Evolutionary conservation across 2,797 vertebrate species (phyloP).

Genomic region (Phataginus tetradactyla): DNA sequence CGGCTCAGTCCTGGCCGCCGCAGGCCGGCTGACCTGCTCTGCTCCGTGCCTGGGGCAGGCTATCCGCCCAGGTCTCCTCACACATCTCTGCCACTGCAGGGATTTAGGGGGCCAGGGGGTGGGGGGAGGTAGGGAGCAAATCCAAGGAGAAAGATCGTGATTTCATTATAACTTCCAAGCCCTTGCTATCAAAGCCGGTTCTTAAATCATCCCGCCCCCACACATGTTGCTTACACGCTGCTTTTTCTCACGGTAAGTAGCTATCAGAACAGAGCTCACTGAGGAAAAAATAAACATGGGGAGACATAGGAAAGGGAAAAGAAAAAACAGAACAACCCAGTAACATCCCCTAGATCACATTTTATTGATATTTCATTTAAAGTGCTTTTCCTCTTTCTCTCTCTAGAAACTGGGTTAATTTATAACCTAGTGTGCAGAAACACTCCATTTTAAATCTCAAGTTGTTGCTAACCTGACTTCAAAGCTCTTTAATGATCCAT

Average conservation of each 20-base stretch:
- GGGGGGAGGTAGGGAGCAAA: constrained; percentile 6
- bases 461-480: constrained; percentile 72
- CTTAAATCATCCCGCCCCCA: constrained; percentile 53
- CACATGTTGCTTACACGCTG: constrained; percentile 76
- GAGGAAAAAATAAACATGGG: constrained; percentile 17
- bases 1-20: constrained; percentile 84
- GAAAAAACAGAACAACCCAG: constrained; percentile 29
- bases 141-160: background rate
- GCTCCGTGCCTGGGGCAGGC: constrained; percentile 69
- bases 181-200: constrained; percentile 51
- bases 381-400: constrained; percentile 70
- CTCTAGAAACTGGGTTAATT: constrained; percentile 58
- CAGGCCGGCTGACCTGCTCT: constrained; percentile 76
- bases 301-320: background rate
- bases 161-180: constrained; percentile 47
- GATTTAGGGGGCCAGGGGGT: background rate
- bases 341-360: constrained; percentile 66
- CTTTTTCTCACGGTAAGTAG: constrained; percentile 73
- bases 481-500: constrained; percentile 61
- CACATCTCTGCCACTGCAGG: background rate
- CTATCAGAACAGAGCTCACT: constrained; percentile 42
- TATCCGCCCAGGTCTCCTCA: background rate
- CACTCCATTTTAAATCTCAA: constrained; percentile 62
- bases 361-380: constrained; percentile 79
- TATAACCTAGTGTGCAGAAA: constrained; percentile 55